Conservation (phyloP, 23 tunicate genomes). For the Ciona savignyi region DNA sequence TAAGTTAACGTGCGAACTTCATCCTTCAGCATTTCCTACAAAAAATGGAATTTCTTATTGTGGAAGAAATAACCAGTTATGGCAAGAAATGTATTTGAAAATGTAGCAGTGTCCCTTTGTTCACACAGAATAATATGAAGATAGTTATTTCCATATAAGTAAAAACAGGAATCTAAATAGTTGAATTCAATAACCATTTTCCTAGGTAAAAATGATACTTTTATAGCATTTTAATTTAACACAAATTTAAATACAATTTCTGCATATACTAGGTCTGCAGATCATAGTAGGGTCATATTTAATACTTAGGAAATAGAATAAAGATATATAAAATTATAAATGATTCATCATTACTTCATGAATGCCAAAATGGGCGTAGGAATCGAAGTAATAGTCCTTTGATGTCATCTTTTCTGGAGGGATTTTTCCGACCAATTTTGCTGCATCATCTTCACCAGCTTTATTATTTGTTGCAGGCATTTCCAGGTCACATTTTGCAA, state of each 20-base stretch:
- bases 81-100: not conserved
- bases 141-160: too few relatives aligned
- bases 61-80: not conserved
- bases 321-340: too few relatives aligned
- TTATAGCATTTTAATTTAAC: too few relatives aligned
- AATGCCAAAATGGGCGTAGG: slow-evolving; percentile 98
- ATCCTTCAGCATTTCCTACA: slow-evolving; percentile 95
- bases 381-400: slow-evolving; percentile 97
- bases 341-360: slow-evolving; percentile 46
- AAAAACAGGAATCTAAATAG: too few relatives aligned
- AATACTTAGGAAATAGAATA: too few relatives aligned
- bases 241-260: too few relatives aligned
- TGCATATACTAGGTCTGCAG: too few relatives aligned
- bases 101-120: not conserved
- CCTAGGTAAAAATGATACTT: too few relatives aligned
- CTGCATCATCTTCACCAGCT: slow-evolving; percentile 19
- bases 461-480: not conserved
- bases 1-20: slow-evolving; percentile 97
- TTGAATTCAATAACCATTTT: too few relatives aligned
- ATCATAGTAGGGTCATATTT: too few relatives aligned
- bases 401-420: slow-evolving; percentile 96
- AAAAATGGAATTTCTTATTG: not conserved
- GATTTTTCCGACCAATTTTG: slow-evolving; percentile 56
- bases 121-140: not conserved
- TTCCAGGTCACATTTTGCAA: slow-evolving; percentile 10